Evolutionary conservation across 2,113 vertebrate species (phyloP).

Genomic region (Passer domesticus): DNA sequence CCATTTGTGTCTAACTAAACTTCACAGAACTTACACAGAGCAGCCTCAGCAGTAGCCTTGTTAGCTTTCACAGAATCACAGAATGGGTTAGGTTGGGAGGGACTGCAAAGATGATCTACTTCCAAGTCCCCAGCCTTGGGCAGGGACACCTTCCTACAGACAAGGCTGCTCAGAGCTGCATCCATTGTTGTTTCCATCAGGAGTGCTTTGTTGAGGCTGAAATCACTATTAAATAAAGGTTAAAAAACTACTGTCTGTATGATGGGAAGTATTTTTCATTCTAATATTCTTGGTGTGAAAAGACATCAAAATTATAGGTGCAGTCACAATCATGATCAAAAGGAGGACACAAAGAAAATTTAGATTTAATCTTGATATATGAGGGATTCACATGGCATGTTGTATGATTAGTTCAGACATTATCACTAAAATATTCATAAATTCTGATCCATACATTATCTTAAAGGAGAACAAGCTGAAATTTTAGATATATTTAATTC

Average conservation of each 20-base stretch:
- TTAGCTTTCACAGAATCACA: not conserved
- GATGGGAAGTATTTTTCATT: not conserved
- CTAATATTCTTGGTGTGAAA: not conserved
- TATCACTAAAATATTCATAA: not conserved
- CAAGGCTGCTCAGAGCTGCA: not conserved
- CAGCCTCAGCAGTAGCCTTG: not conserved
- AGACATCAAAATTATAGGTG: not conserved
- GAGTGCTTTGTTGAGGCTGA: not conserved
- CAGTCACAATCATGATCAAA: not conserved
- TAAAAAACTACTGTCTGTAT: not conserved
- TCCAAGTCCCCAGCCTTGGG: not conserved
- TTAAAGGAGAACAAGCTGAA: not conserved
- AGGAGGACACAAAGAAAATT: not conserved
- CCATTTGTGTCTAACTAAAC: not conserved
- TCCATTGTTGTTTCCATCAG: not conserved
- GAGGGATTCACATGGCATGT: not conserved
- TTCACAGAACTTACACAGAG: conserved; percentile 13
- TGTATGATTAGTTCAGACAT: not conserved
- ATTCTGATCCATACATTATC: not conserved
- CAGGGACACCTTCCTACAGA: not conserved
- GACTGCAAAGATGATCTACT: not conserved
- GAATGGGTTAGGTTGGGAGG: not conserved
- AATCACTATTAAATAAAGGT: not conserved
- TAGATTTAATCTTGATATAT: not conserved
- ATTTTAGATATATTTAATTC: not conserved